These are phyloP conservation scores for Saccopteryx leptura DNA, from an alignment of 2,113 vertebrate genomes.

Conservation along the genomic window DNA sequence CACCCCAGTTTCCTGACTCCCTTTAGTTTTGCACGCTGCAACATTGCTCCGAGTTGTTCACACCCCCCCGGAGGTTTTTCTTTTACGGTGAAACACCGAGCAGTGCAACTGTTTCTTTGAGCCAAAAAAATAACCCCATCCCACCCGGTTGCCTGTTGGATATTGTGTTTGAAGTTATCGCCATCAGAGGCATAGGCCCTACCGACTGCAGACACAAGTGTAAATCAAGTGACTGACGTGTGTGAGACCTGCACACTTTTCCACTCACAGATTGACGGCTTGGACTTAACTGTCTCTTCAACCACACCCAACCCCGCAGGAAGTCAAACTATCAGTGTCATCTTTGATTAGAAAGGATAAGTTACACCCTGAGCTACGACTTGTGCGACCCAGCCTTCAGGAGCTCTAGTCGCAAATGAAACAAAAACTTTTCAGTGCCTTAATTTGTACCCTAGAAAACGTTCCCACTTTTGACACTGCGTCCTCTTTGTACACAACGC, in stretches of 20 bases:
- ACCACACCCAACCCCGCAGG: constrained; percentile 81
- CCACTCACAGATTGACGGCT: constrained; percentile 66
- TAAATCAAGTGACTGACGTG: background rate
- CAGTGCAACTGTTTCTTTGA: constrained; percentile 11
- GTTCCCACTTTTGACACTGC: background rate
- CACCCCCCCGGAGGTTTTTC: background rate
- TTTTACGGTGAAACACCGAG: background rate
- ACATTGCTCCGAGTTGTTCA: background rate
- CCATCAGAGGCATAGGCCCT: constrained; percentile 56
- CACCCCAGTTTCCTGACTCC: constrained; percentile 43
- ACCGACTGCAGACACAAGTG: background rate
- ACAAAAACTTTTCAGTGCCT: constrained; percentile 37
- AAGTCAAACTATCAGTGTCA: constrained; percentile 73
- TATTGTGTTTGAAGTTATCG: constrained; percentile 7
- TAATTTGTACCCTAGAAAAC: background rate
- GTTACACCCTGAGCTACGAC: constrained; percentile 51
- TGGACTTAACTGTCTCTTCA: constrained; percentile 71
- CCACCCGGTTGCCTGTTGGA: background rate
- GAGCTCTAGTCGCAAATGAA: constrained; percentile 26
- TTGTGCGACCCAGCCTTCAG: background rate
- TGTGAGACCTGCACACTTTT: constrained; percentile 55
- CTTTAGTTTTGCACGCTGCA: constrained; percentile 24
- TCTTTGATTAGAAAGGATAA: constrained; percentile 79
- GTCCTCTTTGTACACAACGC: background rate
- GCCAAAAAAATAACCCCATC: background rate